Percentiles rank a stretch among this genome's conserved stretches.
Conservation (phyloP, 2,888 invertebrate genomes). For the Polylopha cassiicola region DNA sequence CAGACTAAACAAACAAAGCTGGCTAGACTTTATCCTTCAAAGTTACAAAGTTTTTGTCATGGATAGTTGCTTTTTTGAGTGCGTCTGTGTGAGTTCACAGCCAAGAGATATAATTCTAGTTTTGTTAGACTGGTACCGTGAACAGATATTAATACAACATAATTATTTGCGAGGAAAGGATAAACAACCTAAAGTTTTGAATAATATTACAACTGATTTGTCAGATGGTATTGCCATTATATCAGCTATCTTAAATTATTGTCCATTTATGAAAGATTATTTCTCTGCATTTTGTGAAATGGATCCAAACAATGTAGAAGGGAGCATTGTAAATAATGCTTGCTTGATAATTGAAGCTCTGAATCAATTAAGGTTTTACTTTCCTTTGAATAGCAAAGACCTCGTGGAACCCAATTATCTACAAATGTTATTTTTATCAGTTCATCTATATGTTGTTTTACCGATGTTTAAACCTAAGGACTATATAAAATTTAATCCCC, state of each 20-base stretch:
- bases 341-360: conserved; percentile 74
- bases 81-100: conserved; percentile 52
- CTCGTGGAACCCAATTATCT: conserved; percentile 74
- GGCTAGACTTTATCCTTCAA: conserved; percentile 80
- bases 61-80: conserved; percentile 67
- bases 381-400: conserved; percentile 69
- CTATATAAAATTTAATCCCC: conserved; percentile 59
- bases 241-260: conserved; percentile 73
- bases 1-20: conserved; percentile 68
- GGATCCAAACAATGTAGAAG: conserved; percentile 50
- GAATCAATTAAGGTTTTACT: conserved; percentile 72
- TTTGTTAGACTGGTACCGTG: conserved; percentile 57
- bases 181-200: conserved; percentile 43
- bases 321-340: conserved; percentile 74
- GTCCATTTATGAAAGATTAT: conserved; percentile 73
- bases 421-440: conserved; percentile 77
- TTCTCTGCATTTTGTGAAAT: conserved; percentile 66
- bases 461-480: conserved; percentile 71
- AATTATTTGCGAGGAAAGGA: conserved; percentile 36
- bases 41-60: conserved; percentile 77
- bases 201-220: conserved; percentile 71
- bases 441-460: conserved; percentile 73
- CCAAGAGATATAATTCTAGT: conserved; percentile 52
- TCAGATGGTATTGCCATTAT: conserved; percentile 75
- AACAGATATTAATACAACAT: conserved; percentile 47